These are phyloP conservation scores for Neogale vison DNA, from an alignment of 2,113 vertebrate species.

Conservation along the genomic window DNA sequence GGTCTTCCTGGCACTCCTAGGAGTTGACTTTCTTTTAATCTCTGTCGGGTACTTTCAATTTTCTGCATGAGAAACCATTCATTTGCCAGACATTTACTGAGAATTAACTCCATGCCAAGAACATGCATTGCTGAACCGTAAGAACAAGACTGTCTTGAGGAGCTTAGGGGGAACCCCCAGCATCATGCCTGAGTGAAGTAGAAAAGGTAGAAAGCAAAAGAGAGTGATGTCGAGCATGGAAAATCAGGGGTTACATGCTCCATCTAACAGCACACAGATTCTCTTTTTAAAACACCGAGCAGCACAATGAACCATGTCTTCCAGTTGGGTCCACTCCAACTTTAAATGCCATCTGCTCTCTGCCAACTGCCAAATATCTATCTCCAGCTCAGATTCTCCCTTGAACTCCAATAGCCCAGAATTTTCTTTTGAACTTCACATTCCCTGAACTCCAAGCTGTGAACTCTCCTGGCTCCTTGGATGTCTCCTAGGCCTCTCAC, in stretches of 20 bases:
- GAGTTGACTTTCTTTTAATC: background rate
- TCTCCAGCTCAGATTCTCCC: background rate
- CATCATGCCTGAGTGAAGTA: background rate
- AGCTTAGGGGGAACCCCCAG: background rate
- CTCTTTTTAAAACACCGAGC: background rate
- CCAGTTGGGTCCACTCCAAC: background rate
- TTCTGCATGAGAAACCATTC: background rate
- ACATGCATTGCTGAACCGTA: background rate
- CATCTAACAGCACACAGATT: background rate
- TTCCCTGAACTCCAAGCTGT: background rate
- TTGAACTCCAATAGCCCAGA: background rate
- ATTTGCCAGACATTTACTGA: background rate
- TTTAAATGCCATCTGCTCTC: conserved; percentile 44
- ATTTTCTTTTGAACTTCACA: background rate
- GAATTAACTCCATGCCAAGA: background rate
- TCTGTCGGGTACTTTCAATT: background rate
- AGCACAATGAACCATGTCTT: background rate
- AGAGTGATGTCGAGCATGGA: background rate
- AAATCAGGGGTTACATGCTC: background rate
- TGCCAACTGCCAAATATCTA: background rate
- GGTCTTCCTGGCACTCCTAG: background rate
- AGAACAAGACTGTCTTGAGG: background rate
- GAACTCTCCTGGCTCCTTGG: rapidly evolving
- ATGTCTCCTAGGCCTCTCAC: background rate
- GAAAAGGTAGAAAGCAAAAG: background rate